These are phyloP conservation scores for Drosophila santomea DNA, from an alignment of 1,140 invertebrate genomes.

Conservation along the genomic window DNA sequence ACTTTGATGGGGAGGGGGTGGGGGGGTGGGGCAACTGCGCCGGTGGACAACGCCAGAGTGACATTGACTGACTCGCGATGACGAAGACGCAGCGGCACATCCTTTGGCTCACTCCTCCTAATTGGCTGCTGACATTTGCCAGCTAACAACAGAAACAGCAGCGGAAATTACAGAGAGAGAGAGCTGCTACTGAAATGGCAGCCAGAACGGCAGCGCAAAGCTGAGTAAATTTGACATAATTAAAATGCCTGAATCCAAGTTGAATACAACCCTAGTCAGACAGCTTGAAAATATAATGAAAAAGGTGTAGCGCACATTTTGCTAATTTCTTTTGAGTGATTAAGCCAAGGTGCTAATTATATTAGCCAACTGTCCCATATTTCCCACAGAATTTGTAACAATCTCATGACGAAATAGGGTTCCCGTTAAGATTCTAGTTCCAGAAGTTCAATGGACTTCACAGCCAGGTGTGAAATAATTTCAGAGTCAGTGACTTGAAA, in stretches of 20 bases:
- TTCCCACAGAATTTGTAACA: conserved; percentile 29
- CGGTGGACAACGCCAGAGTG: conserved; percentile 46
- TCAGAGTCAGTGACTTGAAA: conserved; percentile 52
- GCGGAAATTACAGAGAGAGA: conserved; percentile 25
- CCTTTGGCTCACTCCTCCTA: conserved; percentile 73
- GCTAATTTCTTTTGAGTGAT: conserved; percentile 72
- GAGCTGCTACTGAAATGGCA: conserved; percentile 2
- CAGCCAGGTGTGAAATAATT: conserved; percentile 44
- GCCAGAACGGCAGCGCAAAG: conserved; percentile 25
- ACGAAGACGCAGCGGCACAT: conserved; percentile 51
- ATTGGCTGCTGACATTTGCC: conserved; percentile 80
- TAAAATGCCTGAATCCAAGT: conserved; percentile 48
- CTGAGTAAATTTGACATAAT: conserved; percentile 75
- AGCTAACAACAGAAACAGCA: conserved; percentile 48
- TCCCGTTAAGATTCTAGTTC: conserved; percentile 20
- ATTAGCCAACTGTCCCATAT: conserved; percentile 62
- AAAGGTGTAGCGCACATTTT: conserved; percentile 39
- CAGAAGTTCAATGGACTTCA: conserved; percentile 64
- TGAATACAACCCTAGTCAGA: conserved; percentile 48
- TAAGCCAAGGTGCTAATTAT: conserved; percentile 58
- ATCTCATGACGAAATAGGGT: conserved; percentile 22
- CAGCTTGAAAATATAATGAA: conserved; percentile 27
- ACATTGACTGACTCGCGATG: conserved; percentile 72
- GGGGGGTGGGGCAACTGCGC: conserved; percentile 21
- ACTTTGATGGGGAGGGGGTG: conserved; percentile 18